A percentile compares a stretch with the other conserved stretches of the same genome.
These are phyloP conservation scores for Ctenochaetus hawaiiensis DNA, from an alignment of 2,797 vertebrate genomes.

Conservation along the genomic window DNA sequence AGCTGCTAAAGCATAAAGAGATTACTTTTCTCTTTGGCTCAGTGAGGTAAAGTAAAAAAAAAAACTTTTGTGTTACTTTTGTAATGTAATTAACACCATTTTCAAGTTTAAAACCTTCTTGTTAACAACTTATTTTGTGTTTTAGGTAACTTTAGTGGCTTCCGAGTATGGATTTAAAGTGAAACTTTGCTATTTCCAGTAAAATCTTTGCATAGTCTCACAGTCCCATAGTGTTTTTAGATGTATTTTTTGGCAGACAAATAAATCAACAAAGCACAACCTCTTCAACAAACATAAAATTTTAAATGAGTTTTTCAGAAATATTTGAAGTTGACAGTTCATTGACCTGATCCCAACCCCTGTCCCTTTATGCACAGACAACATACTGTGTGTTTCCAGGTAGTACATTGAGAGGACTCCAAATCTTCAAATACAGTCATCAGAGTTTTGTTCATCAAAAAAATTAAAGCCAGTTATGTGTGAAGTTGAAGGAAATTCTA, in stretches of 20 bases:
- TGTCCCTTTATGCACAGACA: background rate
- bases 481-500: background rate
- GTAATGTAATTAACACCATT: background rate
- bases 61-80: too few species aligned
- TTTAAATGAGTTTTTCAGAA: slow-evolving; percentile 40
- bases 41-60: background rate
- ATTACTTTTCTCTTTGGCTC: background rate
- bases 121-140: background rate
- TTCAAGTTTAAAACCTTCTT: background rate
- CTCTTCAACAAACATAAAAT: background rate
- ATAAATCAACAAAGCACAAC: background rate
- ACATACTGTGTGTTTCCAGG: background rate
- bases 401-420: background rate
- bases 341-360: background rate
- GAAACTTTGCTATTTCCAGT: background rate
- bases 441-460: background rate
- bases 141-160: background rate
- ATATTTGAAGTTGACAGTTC: background rate
- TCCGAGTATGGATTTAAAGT: background rate
- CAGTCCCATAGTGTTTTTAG: background rate
- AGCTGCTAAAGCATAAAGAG: background rate
- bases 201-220: background rate
- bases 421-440: background rate
- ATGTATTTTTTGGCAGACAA: slow-evolving; percentile 2
- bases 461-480: background rate